Conservation (phyloP, 1,140 invertebrate species). For the Aporrectodea caliginosa region DNA sequence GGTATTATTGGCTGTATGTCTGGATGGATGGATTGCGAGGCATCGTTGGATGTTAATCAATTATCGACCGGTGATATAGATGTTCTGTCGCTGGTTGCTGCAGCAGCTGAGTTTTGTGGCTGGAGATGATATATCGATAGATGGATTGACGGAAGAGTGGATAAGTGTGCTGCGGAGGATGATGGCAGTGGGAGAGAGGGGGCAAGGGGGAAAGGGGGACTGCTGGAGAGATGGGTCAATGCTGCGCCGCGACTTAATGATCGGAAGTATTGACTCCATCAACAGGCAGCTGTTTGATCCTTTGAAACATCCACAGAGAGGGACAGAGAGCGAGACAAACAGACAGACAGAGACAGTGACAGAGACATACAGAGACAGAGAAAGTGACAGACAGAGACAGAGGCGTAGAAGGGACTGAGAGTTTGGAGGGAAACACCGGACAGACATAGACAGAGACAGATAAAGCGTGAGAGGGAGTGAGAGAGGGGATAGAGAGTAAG, state of each 20-base stretch:
- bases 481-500: too few relatives aligned
- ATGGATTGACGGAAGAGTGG: not conserved
- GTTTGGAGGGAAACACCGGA: not conserved
- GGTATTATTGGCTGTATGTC: too few relatives aligned
- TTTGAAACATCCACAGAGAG: not conserved
- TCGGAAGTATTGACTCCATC: too few relatives aligned
- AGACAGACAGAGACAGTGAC: not conserved
- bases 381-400: not conserved
- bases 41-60: not conserved
- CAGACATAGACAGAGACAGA: not conserved
- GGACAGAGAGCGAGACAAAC: not conserved
- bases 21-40: too few relatives aligned
- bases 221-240: not conserved
- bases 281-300: too few relatives aligned
- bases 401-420: not conserved
- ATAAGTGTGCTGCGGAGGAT: not conserved
- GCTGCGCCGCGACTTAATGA: too few relatives aligned
- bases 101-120: not conserved
- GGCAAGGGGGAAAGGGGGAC: not conserved
- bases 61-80: not conserved
- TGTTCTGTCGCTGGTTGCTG: not conserved
- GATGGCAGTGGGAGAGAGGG: not conserved
- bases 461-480: not conserved
- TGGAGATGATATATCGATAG: not conserved
- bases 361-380: not conserved